These are phyloP conservation scores for Hippolais icterina DNA, from an alignment of 2,113 vertebrate genomes.

Conservation along the genomic window DNA sequence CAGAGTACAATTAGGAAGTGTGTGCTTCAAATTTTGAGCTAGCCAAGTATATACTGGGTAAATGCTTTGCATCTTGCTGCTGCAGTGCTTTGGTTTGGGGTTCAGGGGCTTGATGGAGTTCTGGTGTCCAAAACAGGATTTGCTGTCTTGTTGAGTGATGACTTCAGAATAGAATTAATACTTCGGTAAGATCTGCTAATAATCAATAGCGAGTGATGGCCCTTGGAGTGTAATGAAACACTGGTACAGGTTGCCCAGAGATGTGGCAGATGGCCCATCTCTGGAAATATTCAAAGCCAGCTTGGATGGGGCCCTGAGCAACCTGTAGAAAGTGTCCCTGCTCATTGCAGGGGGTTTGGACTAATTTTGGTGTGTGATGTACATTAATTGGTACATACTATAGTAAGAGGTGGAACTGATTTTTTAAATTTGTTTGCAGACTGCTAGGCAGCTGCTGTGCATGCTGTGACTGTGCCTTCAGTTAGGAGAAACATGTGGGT, in stretches of 20 bases:
- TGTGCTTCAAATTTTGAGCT: neutral
- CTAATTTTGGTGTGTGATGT: neutral
- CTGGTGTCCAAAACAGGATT: neutral
- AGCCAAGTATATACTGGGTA: neutral
- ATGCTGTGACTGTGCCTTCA: neutral
- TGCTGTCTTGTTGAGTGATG: neutral
- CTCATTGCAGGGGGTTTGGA: neutral
- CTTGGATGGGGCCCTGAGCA: neutral
- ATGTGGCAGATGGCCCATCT: neutral
- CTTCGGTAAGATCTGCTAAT: neutral
- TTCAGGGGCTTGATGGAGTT: neutral
- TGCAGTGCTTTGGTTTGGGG: neutral
- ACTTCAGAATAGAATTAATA: neutral
- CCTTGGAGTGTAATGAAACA: neutral
- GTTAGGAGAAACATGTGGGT: neutral
- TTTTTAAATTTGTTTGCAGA: neutral
- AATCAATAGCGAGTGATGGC: neutral
- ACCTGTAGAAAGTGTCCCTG: neutral
- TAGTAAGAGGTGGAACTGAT: neutral
- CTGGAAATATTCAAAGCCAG: neutral
- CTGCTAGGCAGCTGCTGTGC: neutral
- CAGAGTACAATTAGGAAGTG: neutral
- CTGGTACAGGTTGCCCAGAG: neutral
- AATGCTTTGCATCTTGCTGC: neutral
- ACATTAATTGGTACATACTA: neutral